These are phyloP conservation scores for Crossaster papposus DNA, from an alignment of 53 echinoderm and acorn worm genomes.

Conservation along the genomic window DNA sequence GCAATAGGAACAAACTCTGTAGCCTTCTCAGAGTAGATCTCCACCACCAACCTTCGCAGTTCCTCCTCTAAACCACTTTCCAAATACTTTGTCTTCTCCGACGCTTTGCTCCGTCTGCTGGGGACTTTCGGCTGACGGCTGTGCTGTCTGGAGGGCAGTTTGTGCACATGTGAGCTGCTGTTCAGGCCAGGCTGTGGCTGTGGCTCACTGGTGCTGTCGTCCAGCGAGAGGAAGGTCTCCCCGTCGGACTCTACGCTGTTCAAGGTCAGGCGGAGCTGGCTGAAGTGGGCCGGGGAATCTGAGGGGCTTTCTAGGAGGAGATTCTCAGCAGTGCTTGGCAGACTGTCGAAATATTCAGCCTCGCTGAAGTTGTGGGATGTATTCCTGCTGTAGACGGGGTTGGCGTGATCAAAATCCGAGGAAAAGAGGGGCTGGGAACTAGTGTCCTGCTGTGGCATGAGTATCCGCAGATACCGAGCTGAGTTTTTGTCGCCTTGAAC, in stretches of 20 bases:
- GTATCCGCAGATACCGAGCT: slow-evolving; percentile 67
- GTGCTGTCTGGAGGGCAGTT: slow-evolving; percentile 35
- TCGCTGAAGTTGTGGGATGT: slow-evolving; percentile 64
- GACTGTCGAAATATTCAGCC: slow-evolving; percentile 76
- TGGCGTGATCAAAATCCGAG: neutral
- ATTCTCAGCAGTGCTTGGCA: slow-evolving; percentile 68
- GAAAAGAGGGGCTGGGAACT: neutral
- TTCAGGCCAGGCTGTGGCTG: slow-evolving; percentile 19
- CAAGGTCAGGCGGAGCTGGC: slow-evolving; percentile 74
- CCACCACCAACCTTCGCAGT: slow-evolving; percentile 76
- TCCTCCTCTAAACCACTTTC: slow-evolving; percentile 69
- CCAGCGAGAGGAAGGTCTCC: slow-evolving; percentile 71
- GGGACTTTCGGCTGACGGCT: slow-evolving; percentile 4
- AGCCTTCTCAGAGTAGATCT: slow-evolving; percentile 75
- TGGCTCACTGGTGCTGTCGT: slow-evolving; percentile 40
- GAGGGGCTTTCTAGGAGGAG: slow-evolving; percentile 84
- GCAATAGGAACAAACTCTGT: slow-evolving; percentile 70
- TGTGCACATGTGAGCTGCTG: neutral
- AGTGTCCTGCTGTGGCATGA: slow-evolving; percentile 61
- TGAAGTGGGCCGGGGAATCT: slow-evolving; percentile 85
- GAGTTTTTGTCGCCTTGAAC: slow-evolving; percentile 57
- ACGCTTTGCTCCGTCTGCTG: neutral
- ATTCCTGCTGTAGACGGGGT: slow-evolving; percentile 31
- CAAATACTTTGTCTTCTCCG: slow-evolving; percentile 10
- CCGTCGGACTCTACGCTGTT: slow-evolving; percentile 81